These are phyloP conservation scores for Ormyrus nitidulus DNA, from an alignment of 2,888 invertebrate genomes.

Conservation along the genomic window DNA sequence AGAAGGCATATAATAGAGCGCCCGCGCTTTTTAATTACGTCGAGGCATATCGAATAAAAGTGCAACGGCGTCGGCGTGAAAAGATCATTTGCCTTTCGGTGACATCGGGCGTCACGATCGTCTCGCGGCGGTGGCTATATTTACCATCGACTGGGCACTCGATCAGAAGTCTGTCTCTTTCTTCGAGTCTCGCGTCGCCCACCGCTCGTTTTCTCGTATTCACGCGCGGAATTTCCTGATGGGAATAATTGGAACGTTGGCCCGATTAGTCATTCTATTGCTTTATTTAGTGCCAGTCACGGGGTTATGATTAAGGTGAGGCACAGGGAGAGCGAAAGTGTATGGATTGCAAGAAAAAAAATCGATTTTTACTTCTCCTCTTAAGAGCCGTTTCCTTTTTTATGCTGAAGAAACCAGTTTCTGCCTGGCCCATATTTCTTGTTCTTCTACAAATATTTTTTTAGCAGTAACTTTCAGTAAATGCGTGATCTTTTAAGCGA, in stretches of 20 bases:
- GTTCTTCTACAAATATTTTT: too few relatives aligned
- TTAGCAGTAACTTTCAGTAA: too few relatives aligned
- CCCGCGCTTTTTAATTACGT: background rate
- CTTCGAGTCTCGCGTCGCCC: background rate
- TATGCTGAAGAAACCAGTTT: too few relatives aligned
- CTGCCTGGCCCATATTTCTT: too few relatives aligned
- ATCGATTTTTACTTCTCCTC: too few relatives aligned
- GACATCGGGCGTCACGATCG: slow-evolving; percentile 21
- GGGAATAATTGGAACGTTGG: slow-evolving; percentile 34
- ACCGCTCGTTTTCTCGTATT: background rate
- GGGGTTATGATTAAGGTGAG: slow-evolving; percentile 12
- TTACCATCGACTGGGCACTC: slow-evolving; percentile 42
- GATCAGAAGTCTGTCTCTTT: slow-evolving; percentile 23
- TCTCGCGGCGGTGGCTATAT: slow-evolving; percentile 33
- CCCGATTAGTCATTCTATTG: slow-evolving; percentile 30
- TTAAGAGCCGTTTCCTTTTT: too few relatives aligned
- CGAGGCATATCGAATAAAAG: background rate
- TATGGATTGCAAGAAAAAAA: too few relatives aligned
- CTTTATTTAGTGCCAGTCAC: slow-evolving; percentile 37
- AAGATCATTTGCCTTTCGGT: slow-evolving; percentile 38
- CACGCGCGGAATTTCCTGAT: slow-evolving; percentile 21
- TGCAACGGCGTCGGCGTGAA: background rate
- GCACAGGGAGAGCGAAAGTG: too few relatives aligned
- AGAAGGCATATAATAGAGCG: background rate
- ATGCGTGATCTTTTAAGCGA: too few relatives aligned